Base-by-base conservation (phyloP, 1,140 invertebrate genomes). In the Heterodera schachtii region DNA sequence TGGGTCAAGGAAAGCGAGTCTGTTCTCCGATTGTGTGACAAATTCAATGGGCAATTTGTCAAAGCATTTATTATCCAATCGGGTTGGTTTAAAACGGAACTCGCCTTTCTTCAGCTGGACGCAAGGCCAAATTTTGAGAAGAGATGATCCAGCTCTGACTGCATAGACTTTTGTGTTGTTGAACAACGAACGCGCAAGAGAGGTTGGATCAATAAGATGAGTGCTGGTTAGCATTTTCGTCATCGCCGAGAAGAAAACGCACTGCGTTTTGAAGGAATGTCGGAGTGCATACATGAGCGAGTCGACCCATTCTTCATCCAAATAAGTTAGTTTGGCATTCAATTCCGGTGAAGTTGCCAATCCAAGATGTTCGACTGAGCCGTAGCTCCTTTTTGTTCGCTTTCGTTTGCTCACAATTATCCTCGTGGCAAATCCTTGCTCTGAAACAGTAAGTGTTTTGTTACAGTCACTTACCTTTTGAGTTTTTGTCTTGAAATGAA, bases 101-200 rank as follows among this genome's bases (percentile, higher is more conserved):
- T 73, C 71, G 2, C 49, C 71, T 46, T 73, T 31, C 9, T 73
- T 73, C 19, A 73, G 1, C 21, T 44, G 71, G n/a, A 73, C 49
- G 21, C 71, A 73, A 5, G 71, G 71, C 71, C 71, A 73, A 46
- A 73, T 31, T n/a, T 49, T 44, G 16, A 73, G 71, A 2, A 73
- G 71, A 21, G 71, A n/a, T n/a, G 71, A 73, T 0, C 71, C 71
- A 13, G 44, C 71, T 73, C 71, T 73, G 44, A n/a, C 31, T 3
- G 73, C 73, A 7, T 21, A 52, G 0, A 74, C 2, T 21, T 74
- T 52, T 0, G 47, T 57, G 41, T 74, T 74, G 4, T 74, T 44
- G 41, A 74, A 74, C 5, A 74, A n/a, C 8, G 57, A 44, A 11
- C 73, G 47, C 5, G 73, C 73, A 4, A 74, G 41, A 6, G 31